Evolutionary conservation across 2,888 invertebrate species (phyloP), one percentile per base, ranked within the genome.

Genomic region (Acronicta aceris): DNA sequence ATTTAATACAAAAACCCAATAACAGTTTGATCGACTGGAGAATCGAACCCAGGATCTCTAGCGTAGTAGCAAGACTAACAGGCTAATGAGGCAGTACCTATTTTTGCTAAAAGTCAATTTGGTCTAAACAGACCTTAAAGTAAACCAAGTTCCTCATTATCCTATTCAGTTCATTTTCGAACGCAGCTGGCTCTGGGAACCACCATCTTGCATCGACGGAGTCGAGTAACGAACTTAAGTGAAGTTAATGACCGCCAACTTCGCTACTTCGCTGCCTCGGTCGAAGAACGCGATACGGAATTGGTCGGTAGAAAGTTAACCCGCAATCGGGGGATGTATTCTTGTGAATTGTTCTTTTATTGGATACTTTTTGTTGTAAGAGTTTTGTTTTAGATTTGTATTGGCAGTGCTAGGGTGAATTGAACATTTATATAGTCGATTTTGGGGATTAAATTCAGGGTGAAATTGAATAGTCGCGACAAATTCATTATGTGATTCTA

Each of bases 221-320:
- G 70, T 71, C 64, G 67, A 79, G 83, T 83, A 88, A 89, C 86
- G 76, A 85, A 88, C 84, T 89, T 88, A 87, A 78, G 76, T 77
- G 76, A 86, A 89, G 87, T 88, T 89, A 89, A 89, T 88, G 86
- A 86, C 85, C 86, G 48, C 81, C 74, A 87, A 89, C 81, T 88
- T 82, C 67, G 78, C 82, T 79, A 80, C 77, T 78, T 63, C 68
- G 69, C 76, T 76, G 71, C 68, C 68, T 64, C 66, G 70, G 61
- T 74, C 68, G 71, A 79, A 78, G 74, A 68, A 83, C 73, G 74
- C 78, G 83, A 83, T 83, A 78, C 82, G 71, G 69, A 83, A 87
- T 87, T 84, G 85, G 82, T 78, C 75, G 76, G 79, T 82, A 85
- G 83, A 84, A 84, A 86, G 85, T 85, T 78, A 71, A 78, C 76